phyloP scores from a whole-genome alignment of 2,888 invertebrate genomes.

The Amphipoea lucens region DNA sequence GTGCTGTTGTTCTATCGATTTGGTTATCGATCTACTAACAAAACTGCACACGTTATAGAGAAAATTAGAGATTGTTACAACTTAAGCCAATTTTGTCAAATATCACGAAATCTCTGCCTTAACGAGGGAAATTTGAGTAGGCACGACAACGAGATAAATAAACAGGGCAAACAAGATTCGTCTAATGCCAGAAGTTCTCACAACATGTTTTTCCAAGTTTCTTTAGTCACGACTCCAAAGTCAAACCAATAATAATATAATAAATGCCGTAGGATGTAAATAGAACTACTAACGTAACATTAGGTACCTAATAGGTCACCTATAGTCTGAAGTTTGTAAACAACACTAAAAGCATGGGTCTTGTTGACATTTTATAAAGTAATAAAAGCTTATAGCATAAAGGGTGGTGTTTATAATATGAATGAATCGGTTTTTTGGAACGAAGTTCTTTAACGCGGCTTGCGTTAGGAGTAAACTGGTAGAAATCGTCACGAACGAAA shows the following conservation, averaged over 20 bases:
- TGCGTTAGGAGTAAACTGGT: too few relatives aligned
- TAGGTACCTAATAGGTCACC: constrained; percentile 6
- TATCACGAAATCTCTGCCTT: neutral
- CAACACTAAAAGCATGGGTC: neutral
- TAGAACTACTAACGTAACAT: neutral
- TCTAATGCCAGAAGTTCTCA: constrained; percentile 9
- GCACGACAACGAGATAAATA: neutral
- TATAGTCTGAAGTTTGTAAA: constrained; percentile 20
- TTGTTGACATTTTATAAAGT: constrained; percentile 4
- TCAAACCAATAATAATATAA: neutral
- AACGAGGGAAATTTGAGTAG: neutral
- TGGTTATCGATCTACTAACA: too few relatives aligned
- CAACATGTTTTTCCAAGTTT: neutral
- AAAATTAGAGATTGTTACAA: neutral
- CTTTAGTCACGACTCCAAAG: constrained; percentile 1
- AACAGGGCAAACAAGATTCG: neutral
- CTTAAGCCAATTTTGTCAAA: neutral
- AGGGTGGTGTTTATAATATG: too few relatives aligned
- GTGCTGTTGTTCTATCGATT: too few relatives aligned
- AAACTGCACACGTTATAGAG: neutral
- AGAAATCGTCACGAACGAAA: too few relatives aligned
- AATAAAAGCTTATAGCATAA: neutral
- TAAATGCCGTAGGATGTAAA: neutral
- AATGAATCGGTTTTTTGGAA: too few relatives aligned
- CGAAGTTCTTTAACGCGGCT: too few relatives aligned